Base-by-base conservation (phyloP, 2,888 invertebrate genomes). In the Ypsolopha scabrella region DNA sequence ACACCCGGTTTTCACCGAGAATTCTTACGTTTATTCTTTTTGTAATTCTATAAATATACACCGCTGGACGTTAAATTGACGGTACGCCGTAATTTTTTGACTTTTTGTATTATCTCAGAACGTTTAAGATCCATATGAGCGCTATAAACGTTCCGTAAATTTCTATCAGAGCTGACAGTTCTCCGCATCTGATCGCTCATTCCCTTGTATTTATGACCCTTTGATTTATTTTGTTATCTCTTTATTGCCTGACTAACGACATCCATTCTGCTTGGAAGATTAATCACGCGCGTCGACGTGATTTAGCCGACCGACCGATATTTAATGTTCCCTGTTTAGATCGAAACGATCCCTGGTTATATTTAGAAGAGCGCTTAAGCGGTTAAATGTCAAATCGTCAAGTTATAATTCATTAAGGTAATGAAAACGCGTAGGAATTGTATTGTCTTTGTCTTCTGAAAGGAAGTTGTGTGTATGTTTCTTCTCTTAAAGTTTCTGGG, bases 141-240 rank as follows among this genome's bases (percentile, higher is more conserved):
- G 63, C 66, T 70, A 79, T 82, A 80, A 82, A 78, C 70, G 74
- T 72, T 79, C 66, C 74, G 80, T 81, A 80, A 80, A 80, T 72
- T 74, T 75, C 70, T 76, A 79, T 77, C 61, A 60, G 60, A 71
- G 65, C 66, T 67, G 76, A 75, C 76, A 72, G 72, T 76, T 76
- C 76, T 77, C 69, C 68, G 80, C 33, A 72, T 75, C 80, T 76
- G 81, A 82, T 82, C 76, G 75, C 72, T 82, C 81, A 79, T 82
- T 75, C 74, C 65, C 68, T 56, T 66, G 72, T 83, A 83, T 83
- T 86, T 83, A 86, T 81, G 73, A 78, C 73, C 61, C 63, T 83
- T 83, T 86, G 85, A 85, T 86, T 86, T 86, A 86, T 86, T 83
- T 82, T 80, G 79, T 83, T 85, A 83, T 81, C 80, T 78, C 81